These are phyloP conservation scores for Drosophila testacea DNA, from an alignment of 2,888 invertebrate genomes.

Conservation along the genomic window DNA sequence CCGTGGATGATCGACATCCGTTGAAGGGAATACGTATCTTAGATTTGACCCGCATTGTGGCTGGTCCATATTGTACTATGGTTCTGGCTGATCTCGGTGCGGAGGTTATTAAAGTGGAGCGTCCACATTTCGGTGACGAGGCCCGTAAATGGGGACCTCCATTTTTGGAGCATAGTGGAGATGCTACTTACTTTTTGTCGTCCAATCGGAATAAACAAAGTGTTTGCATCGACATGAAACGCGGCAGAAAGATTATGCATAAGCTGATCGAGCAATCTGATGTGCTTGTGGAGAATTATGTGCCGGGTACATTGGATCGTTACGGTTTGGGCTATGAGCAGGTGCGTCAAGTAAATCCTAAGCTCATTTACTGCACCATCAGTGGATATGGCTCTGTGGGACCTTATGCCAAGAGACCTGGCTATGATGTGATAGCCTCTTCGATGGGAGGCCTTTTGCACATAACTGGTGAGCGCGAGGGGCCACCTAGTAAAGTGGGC, in stretches of 20 bases:
- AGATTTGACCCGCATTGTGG: constrained; percentile 94
- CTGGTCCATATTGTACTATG: constrained; percentile 98
- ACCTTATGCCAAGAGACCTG: constrained; percentile 94
- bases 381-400: constrained; percentile 96
- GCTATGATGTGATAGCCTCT: constrained; percentile 98
- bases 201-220: constrained; percentile 98
- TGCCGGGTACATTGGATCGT: constrained; percentile 94
- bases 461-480: constrained; percentile 93
- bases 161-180: constrained; percentile 88
- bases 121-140: constrained; percentile 94
- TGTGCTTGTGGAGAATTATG: constrained; percentile 96
- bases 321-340: constrained; percentile 93
- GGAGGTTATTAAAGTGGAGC: constrained; percentile 96
- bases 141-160: constrained; percentile 97
- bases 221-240: constrained; percentile 93
- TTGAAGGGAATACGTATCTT: constrained; percentile 90
- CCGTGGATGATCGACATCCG: constrained; percentile 86
- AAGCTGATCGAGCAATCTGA: constrained; percentile 92
- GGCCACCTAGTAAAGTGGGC: constrained; percentile 95
- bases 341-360: constrained; percentile 89
- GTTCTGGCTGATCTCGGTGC: constrained; percentile 96
- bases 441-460: constrained; percentile 96
- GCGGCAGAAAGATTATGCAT: constrained; percentile 89
- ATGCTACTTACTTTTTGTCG: constrained; percentile 93
- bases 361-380: constrained; percentile 96